These are phyloP conservation scores for Nannobrachium achirus DNA, from an alignment of 2,113 vertebrate species.

Conservation along the genomic window DNA sequence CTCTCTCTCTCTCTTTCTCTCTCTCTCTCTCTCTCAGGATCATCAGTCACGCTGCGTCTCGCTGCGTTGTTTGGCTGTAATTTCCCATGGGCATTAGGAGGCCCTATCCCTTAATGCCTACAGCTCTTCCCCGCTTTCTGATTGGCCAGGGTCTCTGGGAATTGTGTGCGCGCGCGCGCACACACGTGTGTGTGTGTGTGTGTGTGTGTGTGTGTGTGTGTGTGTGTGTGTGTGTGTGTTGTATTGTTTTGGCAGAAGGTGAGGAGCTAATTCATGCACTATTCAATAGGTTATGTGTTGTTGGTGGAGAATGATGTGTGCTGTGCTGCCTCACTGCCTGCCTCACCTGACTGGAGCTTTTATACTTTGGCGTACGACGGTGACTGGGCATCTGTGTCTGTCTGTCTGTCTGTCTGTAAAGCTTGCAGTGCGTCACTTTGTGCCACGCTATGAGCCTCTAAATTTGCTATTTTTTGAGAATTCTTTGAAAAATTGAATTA, in stretches of 20 bases:
- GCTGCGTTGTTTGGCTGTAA: constrained; percentile 69
- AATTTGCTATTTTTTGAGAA: too few species aligned
- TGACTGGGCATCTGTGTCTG: not conserved
- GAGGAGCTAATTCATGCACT: constrained; percentile 17
- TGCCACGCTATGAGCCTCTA: too few species aligned
- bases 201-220: constrained; percentile 11
- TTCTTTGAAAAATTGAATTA: too few species aligned
- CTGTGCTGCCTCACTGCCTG: too few species aligned
- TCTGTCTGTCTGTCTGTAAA: not conserved
- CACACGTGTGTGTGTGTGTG: constrained; percentile 26
- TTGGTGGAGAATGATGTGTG: too few species aligned
- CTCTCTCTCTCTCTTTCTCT: constrained; percentile 34
- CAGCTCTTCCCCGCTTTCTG: constrained; percentile 59
- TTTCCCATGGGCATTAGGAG: constrained; percentile 70
- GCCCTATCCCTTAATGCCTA: constrained; percentile 68
- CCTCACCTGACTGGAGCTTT: too few species aligned
- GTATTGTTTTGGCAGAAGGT: not conserved
- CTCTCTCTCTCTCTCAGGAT: constrained; percentile 32
- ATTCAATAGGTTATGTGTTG: not conserved
- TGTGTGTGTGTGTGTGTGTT: not conserved
- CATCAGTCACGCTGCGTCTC: constrained; percentile 74
- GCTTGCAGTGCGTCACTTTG: too few species aligned
- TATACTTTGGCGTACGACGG: too few species aligned
- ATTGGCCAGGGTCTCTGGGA: constrained; percentile 57
- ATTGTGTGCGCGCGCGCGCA: constrained; percentile 17